A percentile compares a stretch with the other conserved stretches of the same genome.
phyloP scores from a whole-genome alignment of 2,888 invertebrate genomes.

The Drosophila niveifrons region DNA sequence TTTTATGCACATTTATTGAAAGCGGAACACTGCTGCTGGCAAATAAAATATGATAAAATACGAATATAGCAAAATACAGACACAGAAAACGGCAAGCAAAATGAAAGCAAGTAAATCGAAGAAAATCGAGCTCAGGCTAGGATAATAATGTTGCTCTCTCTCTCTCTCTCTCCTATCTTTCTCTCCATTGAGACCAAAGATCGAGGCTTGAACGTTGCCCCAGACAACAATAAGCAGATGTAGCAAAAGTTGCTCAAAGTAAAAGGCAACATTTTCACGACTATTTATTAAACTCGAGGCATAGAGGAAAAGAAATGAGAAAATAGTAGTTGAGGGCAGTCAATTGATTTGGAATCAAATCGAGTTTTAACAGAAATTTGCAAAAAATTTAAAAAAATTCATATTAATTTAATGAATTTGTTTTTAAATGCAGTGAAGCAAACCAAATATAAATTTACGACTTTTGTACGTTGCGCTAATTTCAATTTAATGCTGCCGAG shows the following conservation, averaged over 20 bases:
- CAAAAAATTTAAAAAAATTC: not conserved
- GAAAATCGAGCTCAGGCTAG: conserved; percentile 13
- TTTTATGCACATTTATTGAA: conserved; percentile 75
- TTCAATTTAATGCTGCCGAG: not conserved
- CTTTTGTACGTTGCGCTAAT: not conserved
- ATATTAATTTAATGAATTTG: not conserved
- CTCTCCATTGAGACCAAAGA: conserved; percentile 28
- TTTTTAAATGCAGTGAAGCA: not conserved
- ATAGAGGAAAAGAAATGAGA: not conserved
- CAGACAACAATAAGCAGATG: conserved; percentile 10
- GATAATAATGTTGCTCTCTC: conserved; percentile 32
- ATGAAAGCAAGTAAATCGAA: conserved; percentile 3
- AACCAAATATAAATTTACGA: not conserved
- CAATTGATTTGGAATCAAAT: conserved; percentile 1
- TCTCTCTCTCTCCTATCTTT: not conserved
- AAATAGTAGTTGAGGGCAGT: not conserved
- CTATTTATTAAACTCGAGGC: conserved; percentile 6
- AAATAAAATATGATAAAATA: conserved; percentile 66
- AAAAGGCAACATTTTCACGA: conserved; percentile 15
- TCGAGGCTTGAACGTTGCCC: conserved; percentile 19
- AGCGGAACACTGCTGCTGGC: conserved; percentile 60
- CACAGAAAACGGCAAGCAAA: not conserved
- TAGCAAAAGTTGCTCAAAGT: conserved; percentile 9
- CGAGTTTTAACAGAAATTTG: not conserved
- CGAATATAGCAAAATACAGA: conserved; percentile 32